Conservation (phyloP, 1,140 invertebrate species). For the Mizuhopecten yessoensis region DNA sequence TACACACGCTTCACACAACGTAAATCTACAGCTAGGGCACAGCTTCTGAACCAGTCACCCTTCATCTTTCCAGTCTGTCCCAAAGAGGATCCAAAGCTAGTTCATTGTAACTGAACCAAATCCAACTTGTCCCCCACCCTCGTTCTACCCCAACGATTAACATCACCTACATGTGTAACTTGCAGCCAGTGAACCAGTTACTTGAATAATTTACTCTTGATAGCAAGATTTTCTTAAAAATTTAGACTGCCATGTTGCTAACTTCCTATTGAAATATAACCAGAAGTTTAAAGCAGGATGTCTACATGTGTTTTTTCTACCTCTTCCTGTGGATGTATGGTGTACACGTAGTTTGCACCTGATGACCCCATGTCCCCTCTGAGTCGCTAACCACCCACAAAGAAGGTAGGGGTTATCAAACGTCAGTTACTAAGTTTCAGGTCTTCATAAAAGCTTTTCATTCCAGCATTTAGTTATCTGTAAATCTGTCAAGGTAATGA, state of each 20-base stretch:
- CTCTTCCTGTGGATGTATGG: neutral
- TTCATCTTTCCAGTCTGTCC: too few relatives aligned
- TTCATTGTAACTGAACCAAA: too few relatives aligned
- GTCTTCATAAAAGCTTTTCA: neutral
- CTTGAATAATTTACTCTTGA: neutral
- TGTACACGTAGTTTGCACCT: neutral
- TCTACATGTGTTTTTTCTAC: neutral
- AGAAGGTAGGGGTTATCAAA: neutral
- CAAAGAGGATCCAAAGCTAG: too few relatives aligned
- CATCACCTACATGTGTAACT: too few relatives aligned
- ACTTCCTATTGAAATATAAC: neutral
- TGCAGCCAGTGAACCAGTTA: too few relatives aligned
- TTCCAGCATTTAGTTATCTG: neutral
- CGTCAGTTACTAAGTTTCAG: neutral
- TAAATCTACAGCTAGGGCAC: too few relatives aligned
- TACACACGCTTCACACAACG: too few relatives aligned
- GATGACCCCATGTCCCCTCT: neutral
- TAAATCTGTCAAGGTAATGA: slow-evolving; percentile 28
- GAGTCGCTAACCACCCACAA: neutral
- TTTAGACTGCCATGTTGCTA: neutral
- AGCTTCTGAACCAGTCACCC: too few relatives aligned
- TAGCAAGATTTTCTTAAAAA: neutral
- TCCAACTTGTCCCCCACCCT: too few relatives aligned
- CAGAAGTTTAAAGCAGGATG: neutral
- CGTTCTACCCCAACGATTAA: too few relatives aligned